Evolutionary conservation across 2,797 vertebrate species (phyloP), one percentile per base, ranked within the genome.

Genomic region (Xenops minutus): DNA sequence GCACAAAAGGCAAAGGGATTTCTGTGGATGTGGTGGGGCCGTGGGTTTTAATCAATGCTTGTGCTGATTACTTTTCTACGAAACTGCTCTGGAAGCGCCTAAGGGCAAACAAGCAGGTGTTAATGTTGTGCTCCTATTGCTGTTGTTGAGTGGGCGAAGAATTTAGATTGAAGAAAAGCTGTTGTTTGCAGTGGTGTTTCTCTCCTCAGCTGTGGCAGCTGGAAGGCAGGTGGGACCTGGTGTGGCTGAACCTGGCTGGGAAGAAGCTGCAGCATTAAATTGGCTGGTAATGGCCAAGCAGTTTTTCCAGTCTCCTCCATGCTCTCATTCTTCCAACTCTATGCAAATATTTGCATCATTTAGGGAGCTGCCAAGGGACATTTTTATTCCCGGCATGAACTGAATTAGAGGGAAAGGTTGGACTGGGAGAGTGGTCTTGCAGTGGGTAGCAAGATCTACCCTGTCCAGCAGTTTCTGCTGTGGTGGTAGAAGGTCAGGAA

Each of bases 31-130:
- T 4, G 3, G 21, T 4, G 3, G 44, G 67, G 36, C 55, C 3
- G 23, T 3, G 11, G 36, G 63, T 92, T 89, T 91, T 93, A 83
- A 92, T 79, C 7, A 13, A 34, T 56, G 41, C 69, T 86, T 75
- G 36, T 67, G 88, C 68, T 59, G 52, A 69, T 77, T n/a, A 3
- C 44, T 68, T 58, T 62, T 58, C 29, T 46, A 13, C 84, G 69
- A 84, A 95, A 85, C 69, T 52, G 39, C 81, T 95, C 73, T 55
- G 78, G 85, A 93, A 49, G 56, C 52, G 88, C 94, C 91, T 34
- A 6, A 71, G 71, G 92, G 85, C 76, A 73, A 76, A 86, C 36
- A 30, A 63, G 75, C 86, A 80, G 85, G 79, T 83, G 62, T 88
- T 92, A 66, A 69, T 61, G 74, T 59, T 68, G 68, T 64, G 62